phyloP scores from a whole-genome alignment of 53 echinoderm and acorn worm species.

The Paelopatides confundens region DNA sequence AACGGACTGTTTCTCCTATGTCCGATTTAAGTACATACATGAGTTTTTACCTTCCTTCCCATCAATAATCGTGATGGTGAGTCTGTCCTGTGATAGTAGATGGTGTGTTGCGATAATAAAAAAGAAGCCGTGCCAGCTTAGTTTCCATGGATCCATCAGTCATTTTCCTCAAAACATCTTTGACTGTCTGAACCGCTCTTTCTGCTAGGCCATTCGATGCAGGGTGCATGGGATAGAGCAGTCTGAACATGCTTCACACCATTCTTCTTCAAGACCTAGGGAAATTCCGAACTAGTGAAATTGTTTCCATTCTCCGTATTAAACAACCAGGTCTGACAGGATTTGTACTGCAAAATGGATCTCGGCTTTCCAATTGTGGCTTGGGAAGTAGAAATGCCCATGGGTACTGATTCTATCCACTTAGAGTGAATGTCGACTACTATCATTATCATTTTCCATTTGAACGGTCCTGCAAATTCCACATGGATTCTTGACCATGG shows the following conservation, averaged over 20 bases:
- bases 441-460: conserved; percentile 4
- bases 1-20: conserved; percentile 32
- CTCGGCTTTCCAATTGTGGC: conserved; percentile 1
- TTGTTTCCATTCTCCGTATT: conserved; percentile 53
- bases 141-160: conserved; percentile 13
- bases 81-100: conserved; percentile 47
- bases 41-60: conserved; percentile 45
- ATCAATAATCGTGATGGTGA: conserved; percentile 54
- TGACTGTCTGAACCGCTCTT: conserved; percentile 56
- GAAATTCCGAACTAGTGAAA: conserved; percentile 53
- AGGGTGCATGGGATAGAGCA: no score
- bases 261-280: conserved; percentile 31
- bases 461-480: no score
- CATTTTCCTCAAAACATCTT: conserved; percentile 54
- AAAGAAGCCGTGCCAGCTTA: conserved; percentile 53
- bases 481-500: conserved; percentile 62
- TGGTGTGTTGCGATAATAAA: conserved; percentile 63
- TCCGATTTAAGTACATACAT: conserved; percentile 35
- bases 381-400: conserved; percentile 52
- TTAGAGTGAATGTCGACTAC: conserved; percentile 65
- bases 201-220: no score
- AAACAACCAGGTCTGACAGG: conserved; percentile 46
- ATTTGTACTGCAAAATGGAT: conserved; percentile 31
- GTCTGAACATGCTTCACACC: conserved; percentile 18
- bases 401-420: conserved; percentile 54